Base-by-base conservation (phyloP, 2,113 vertebrate species). In the Rhinogobius similis region DNA sequence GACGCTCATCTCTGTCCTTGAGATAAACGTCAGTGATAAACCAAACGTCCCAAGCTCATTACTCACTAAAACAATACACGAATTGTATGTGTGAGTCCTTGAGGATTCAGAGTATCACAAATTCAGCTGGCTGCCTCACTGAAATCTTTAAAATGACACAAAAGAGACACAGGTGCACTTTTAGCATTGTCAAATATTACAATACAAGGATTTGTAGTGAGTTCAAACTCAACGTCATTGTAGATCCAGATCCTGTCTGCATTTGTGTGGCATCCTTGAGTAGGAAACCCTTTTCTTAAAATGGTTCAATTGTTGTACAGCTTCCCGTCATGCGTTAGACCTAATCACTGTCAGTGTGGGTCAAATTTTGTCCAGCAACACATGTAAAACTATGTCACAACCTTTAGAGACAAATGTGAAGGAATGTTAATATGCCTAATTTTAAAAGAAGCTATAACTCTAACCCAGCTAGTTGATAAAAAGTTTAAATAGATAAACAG, bases 1-100 rank as follows among this genome's bases (percentile, higher is more conserved):
- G 64, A 48, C 16, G 14, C 67, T 72, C 59, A 53, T 77, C 72
- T 50, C n/a, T 21, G 70, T 73, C 86, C 86, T 86, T 84, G 77
- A 83, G 75, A 79, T 70, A 13, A 82, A 56, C 2, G 9, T 44
- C 44, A 62, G 65, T 26, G 78, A 86, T 83, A 62, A 71, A 62
- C 10, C 12, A 58, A 53, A 24, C 72, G 69, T 75, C 46, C 62
- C 76, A 23, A 16, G 4, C 36, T 46, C 21, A 44, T 67, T 55
- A 61, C 65, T 48, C 14, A 58, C 62, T 24, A 65, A 29, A 43
- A 75, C 72, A 80, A 55, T 76, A 61, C 21, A 50, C 48, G 53
- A 62, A 77, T 62, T 81, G 62, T 77, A 29, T 70, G 14, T 38
- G 41, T 9, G 3, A 14, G 56, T 83, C 77, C 76, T 84, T 68